These are phyloP conservation scores for Muscina levida DNA, from an alignment of 2,888 invertebrate genomes.

Conservation along the genomic window DNA sequence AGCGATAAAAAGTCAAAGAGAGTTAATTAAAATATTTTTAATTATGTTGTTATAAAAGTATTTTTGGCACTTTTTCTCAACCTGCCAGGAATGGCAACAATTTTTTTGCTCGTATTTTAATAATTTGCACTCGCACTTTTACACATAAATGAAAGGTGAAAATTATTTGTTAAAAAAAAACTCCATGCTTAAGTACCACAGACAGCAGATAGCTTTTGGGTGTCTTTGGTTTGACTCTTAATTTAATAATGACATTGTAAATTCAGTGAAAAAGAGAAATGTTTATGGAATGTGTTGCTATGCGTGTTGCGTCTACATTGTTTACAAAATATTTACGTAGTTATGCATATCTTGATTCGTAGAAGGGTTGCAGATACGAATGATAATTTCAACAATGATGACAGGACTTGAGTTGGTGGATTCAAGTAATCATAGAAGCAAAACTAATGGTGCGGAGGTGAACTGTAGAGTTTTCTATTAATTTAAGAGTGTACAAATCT, in stretches of 20 bases:
- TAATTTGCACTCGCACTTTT: background rate
- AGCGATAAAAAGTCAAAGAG: conserved; percentile 34
- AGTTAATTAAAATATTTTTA: conserved; percentile 60
- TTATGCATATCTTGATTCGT: too few species aligned
- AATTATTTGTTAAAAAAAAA: background rate
- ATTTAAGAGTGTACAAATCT: too few species aligned
- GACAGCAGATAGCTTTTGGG: conserved; percentile 30
- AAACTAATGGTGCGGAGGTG: too few species aligned
- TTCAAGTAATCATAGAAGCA: too few species aligned
- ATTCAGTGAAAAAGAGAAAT: background rate
- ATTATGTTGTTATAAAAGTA: conserved; percentile 36
- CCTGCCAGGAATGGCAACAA: conserved; percentile 27
- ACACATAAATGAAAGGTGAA: background rate
- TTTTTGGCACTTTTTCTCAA: conserved; percentile 2
- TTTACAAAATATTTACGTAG: background rate
- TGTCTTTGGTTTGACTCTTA: conserved; percentile 9
- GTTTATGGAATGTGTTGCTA: background rate
- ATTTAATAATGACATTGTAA: conserved; percentile 29
- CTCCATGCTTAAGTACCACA: conserved; percentile 1
- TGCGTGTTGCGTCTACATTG: background rate
- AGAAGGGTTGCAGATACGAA: too few species aligned
- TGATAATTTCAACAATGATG: too few species aligned
- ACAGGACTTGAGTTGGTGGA: too few species aligned
- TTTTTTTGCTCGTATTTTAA: conserved; percentile 18
- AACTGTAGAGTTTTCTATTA: too few species aligned